Evolutionary conservation across 2,113 vertebrate species (phyloP).

Genomic region (Dryoscopus gambensis): DNA sequence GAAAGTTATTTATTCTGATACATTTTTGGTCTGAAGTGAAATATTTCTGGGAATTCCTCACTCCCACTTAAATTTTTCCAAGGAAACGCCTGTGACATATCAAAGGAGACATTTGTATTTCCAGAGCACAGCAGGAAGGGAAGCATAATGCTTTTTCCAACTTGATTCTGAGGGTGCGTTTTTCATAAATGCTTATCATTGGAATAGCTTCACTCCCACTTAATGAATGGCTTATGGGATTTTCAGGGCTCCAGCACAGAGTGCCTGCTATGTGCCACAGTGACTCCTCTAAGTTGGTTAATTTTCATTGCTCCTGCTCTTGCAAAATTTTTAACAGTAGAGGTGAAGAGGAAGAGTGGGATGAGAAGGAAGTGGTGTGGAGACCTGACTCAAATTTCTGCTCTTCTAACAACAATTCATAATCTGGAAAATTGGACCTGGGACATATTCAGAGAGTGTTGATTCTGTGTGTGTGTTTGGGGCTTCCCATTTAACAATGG

Average conservation of each 20-base stretch:
- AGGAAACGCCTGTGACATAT: background rate
- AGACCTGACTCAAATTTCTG: background rate
- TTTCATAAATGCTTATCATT: background rate
- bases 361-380: background rate
- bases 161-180: background rate
- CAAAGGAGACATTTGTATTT: background rate
- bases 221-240: background rate
- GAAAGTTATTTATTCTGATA: background rate
- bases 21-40: background rate
- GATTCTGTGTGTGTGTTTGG: background rate
- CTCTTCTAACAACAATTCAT: background rate
- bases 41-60: conserved; percentile 1
- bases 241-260: background rate
- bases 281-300: background rate
- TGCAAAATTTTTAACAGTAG: background rate
- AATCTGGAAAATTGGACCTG: background rate
- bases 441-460: background rate
- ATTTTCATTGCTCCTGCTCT: background rate
- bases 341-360: background rate
- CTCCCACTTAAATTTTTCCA: background rate
- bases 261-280: background rate
- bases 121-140: background rate
- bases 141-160: background rate
- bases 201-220: background rate
- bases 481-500: background rate